A percentile compares a stretch with the other conserved stretches of the same genome.
phyloP scores from a whole-genome alignment of 1,140 invertebrate species.

The Drosophila subobscura region DNA sequence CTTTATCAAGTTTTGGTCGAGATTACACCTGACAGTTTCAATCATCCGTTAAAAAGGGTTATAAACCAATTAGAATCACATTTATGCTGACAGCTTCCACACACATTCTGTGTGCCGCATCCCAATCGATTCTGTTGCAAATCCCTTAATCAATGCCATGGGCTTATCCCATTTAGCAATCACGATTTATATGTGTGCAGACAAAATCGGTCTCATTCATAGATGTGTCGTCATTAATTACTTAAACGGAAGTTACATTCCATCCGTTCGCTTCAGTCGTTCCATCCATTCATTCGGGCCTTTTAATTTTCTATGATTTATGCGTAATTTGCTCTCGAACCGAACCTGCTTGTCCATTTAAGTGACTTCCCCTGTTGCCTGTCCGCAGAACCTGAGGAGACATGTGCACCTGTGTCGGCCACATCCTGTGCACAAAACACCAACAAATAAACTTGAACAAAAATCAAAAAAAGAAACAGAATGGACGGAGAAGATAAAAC shows the following conservation, averaged over 20 bases:
- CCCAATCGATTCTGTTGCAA: slow-evolving; percentile 28
- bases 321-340: slow-evolving; percentile 57
- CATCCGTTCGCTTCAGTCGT: slow-evolving; percentile 33
- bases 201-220: slow-evolving; percentile 34
- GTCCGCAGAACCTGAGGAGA: slow-evolving; percentile 39
- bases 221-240: slow-evolving; percentile 55
- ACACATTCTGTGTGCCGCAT: slow-evolving; percentile 8
- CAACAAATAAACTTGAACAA: slow-evolving; percentile 28
- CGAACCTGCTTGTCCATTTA: slow-evolving; percentile 44
- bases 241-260: slow-evolving; percentile 54
- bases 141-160: slow-evolving; percentile 45
- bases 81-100: slow-evolving; percentile 43
- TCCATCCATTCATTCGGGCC: slow-evolving; percentile 27
- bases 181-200: slow-evolving; percentile 42
- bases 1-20: neutral
- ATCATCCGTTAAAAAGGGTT: slow-evolving; percentile 24
- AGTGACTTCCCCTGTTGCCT: slow-evolving; percentile 37
- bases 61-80: slow-evolving; percentile 48
- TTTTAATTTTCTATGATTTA: slow-evolving; percentile 80
- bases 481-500: slow-evolving; percentile 9
- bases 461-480: slow-evolving; percentile 21
- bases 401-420: slow-evolving; percentile 67
- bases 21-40: slow-evolving; percentile 3
- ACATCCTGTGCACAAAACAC: slow-evolving; percentile 62
- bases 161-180: slow-evolving; percentile 47